Base-by-base conservation (phyloP, 2,797 vertebrate species). In the Chromobotia macracanthus region DNA sequence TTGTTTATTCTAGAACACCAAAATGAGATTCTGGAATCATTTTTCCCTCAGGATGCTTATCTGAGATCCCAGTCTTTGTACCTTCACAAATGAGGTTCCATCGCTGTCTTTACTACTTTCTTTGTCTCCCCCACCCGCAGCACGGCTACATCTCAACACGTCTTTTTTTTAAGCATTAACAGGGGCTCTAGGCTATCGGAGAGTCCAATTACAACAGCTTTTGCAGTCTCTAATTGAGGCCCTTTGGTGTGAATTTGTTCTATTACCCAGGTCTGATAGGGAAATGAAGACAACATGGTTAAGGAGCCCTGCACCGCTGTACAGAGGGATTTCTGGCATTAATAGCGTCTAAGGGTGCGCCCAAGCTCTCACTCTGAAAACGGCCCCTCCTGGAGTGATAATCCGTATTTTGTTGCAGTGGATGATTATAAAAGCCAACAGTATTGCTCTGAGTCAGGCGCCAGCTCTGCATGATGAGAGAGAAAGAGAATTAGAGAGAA, bases 381-480 rank as follows among this genome's bases (percentile, higher is more conserved):
- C 86, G 86, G 83, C 81, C 80, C 56, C 91, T 91, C 86, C 90
- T 88, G 79, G 89, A 90, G 91, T 90, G 90, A 92, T 93, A 92
- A 94, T 92, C 91, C 90, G 89, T 92, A 91, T 93, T 93, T 93
- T 92, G 92, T 92, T 90, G 91, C 90, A 89, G 85, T 89, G 90
- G 89, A 88, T 94, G 92, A 94, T 93, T 92, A 92, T 91, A 93
- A 79, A 92, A 90, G 91, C 90, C 90, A 89, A 90, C 88, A 90
- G 89, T 90, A 86, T 68, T 84, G 89, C 90, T 90, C 89, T 90
- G 87, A 87, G 90, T 91, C 89, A 89, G 90, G 90, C 90, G 87
- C 89, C 84, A 90, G 89, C 87, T 85, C 70, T 80, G 85, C 85
- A 84, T 92, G 88, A 90, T 89, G 89, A 88, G 87, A 90, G 84